A percentile compares a stretch with the other conserved stretches of the same genome.
These are phyloP conservation scores for Drosophila murphyi DNA, from an alignment of 1,140 invertebrate genomes.

Conservation along the genomic window DNA sequence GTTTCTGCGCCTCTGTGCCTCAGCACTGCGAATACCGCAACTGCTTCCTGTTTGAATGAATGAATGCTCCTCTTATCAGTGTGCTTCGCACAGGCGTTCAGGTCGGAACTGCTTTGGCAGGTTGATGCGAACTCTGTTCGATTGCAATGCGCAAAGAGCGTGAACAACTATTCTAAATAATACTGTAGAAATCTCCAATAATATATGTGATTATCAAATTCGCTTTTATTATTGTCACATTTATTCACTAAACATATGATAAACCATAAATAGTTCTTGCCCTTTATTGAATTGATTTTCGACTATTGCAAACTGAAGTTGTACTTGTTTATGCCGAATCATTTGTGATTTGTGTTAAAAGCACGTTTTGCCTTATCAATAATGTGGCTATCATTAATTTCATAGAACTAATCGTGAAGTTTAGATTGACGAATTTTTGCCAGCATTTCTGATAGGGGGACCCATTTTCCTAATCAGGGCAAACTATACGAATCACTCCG, in stretches of 20 bases:
- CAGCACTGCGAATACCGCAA: slow-evolving; percentile 17
- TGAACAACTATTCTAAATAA: neutral
- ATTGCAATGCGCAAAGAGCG: slow-evolving; percentile 8
- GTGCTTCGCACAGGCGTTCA: slow-evolving; percentile 43
- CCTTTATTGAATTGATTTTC: no score
- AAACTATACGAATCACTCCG: no score
- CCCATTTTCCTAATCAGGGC: slow-evolving; percentile 34
- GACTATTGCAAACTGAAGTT: no score
- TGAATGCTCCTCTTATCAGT: slow-evolving; percentile 59
- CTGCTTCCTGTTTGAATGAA: slow-evolving; percentile 64
- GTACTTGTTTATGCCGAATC: no score
- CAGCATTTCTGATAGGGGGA: slow-evolving; percentile 42
- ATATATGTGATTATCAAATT: no score
- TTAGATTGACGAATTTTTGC: slow-evolving; percentile 8
- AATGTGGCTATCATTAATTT: neutral
- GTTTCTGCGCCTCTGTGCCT: slow-evolving; percentile 42
- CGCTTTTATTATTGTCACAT: no score
- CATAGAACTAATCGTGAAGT: neutral
- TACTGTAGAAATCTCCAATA: no score
- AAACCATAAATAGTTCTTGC: no score
- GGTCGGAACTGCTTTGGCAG: slow-evolving; percentile 19
- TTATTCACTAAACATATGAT: no score
- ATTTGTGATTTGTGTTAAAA: neutral
- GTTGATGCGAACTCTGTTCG: slow-evolving; percentile 13
- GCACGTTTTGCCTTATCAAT: neutral